These are phyloP conservation scores for Coryphaenoides rupestris DNA, from an alignment of 2,113 vertebrate genomes.

Conservation along the genomic window DNA sequence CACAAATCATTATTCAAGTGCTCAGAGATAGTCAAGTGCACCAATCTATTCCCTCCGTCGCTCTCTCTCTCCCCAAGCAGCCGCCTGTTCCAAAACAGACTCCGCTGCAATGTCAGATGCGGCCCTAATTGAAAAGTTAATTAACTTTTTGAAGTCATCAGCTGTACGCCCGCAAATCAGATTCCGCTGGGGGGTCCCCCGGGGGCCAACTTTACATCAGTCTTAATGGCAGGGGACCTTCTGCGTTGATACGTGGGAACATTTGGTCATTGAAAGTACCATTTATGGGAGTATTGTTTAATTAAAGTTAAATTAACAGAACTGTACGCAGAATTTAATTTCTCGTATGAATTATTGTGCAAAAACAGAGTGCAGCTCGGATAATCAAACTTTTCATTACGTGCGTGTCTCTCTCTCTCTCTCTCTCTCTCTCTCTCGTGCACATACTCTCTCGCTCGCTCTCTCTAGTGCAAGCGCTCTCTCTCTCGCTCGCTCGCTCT, in stretches of 20 bases:
- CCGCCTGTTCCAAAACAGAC: constrained; percentile 64
- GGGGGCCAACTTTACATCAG: constrained; percentile 83
- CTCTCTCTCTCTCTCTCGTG: constrained; percentile 51
- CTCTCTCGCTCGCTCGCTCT: constrained; percentile 59
- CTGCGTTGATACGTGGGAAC: constrained; percentile 83
- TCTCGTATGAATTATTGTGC: constrained; percentile 87
- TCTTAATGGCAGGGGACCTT: constrained; percentile 84
- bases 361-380: constrained; percentile 84
- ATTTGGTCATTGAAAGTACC: constrained; percentile 91
- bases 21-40: constrained; percentile 36
- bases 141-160: constrained; percentile 97
- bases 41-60: constrained; percentile 33
- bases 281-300: constrained; percentile 95
- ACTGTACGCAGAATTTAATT: constrained; percentile 92
- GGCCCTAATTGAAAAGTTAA: constrained; percentile 97
- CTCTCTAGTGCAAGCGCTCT: constrained; percentile 70
- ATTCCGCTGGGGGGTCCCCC: constrained; percentile 75
- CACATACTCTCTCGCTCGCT: constrained; percentile 43
- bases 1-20: constrained; percentile 33
- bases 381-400: constrained; percentile 96
- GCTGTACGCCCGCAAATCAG: constrained; percentile 91
- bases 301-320: constrained; percentile 95
- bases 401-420: constrained; percentile 63
- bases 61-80: constrained; percentile 43
- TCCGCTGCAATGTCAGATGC: constrained; percentile 79